These are phyloP conservation scores for Danio choprae DNA, from an alignment of 2,797 vertebrate species.

Conservation along the genomic window DNA sequence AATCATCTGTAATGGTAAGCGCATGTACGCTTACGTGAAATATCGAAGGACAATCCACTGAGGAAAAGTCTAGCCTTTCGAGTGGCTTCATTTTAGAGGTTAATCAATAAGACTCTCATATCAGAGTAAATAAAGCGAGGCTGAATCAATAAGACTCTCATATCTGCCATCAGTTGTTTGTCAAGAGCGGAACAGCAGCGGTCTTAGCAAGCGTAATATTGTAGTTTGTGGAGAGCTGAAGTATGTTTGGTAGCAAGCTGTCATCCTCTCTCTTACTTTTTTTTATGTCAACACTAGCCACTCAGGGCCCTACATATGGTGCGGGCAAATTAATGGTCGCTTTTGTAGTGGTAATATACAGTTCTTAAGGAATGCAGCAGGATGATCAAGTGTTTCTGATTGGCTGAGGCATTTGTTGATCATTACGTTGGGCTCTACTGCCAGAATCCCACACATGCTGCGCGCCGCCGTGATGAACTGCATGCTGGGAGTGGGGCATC, in stretches of 20 bases:
- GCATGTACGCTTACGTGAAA: constrained; percentile 20
- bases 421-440: constrained; percentile 29
- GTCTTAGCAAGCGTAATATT: constrained; percentile 39
- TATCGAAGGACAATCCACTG: constrained; percentile 29
- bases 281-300: background rate
- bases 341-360: constrained; percentile 15
- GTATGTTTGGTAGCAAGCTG: constrained; percentile 27
- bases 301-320: background rate
- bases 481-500: constrained; percentile 56
- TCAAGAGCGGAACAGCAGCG: constrained; percentile 28
- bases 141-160: constrained; percentile 45
- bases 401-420: constrained; percentile 37
- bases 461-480: constrained; percentile 33
- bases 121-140: constrained; percentile 43
- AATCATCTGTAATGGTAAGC: constrained; percentile 33
- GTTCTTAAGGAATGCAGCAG: background rate
- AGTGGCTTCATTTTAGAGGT: constrained; percentile 43
- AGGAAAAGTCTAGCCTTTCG: constrained; percentile 39
- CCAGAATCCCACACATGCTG: constrained; percentile 48
- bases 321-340: background rate
- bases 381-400: constrained; percentile 14
- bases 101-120: constrained; percentile 47
- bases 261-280: constrained; percentile 15
- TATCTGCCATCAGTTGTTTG: constrained; percentile 46
- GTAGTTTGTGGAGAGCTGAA: constrained; percentile 30